Conservation (phyloP, 2,797 vertebrate genomes). For the Chrosomus eos region DNA sequence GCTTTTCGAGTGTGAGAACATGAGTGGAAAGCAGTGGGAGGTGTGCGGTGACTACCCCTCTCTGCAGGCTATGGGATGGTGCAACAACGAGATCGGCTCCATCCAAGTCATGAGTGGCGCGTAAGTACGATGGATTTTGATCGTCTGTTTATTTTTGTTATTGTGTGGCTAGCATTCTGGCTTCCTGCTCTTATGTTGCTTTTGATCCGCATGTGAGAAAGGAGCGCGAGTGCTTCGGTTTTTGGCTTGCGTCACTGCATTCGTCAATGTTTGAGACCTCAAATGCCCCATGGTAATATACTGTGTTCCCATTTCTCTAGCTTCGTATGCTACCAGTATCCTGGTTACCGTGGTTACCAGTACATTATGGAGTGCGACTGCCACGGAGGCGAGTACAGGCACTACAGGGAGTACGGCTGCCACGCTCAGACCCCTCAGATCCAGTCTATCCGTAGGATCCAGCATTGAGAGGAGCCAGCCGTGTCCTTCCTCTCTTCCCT, state of each 20-base stretch:
- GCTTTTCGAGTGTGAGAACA: conserved; percentile 91
- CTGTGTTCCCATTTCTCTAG: conserved; percentile 68
- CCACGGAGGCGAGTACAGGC: conserved; percentile 89
- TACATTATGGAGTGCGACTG: conserved; percentile 92
- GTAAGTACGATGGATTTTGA: conserved; percentile 77
- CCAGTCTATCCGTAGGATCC: conserved; percentile 93
- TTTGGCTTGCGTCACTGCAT: not conserved
- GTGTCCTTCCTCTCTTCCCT: conserved; percentile 55
- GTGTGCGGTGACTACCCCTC: conserved; percentile 91
- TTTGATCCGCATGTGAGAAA: not conserved
- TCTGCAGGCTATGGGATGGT: conserved; percentile 94
- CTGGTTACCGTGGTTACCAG: conserved; percentile 92
- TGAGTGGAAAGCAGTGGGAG: conserved; percentile 89
- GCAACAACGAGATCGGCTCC: conserved; percentile 89
- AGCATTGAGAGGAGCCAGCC: conserved; percentile 80
- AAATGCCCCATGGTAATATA: not conserved
- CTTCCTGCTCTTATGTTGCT: not conserved
- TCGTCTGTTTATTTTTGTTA: not conserved
- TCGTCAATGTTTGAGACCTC: not conserved
- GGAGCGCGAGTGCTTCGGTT: not conserved
- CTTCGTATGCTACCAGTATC: conserved; percentile 94
- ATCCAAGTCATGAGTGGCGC: conserved; percentile 87
- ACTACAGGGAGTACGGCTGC: conserved; percentile 89
- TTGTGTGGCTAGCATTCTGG: not conserved
- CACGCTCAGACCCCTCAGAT: conserved; percentile 91